Evolutionary conservation across 2,888 invertebrate genomes (phyloP), one percentile per base, ranked within the genome.

Genomic region (Tortricodes alternella): DNA sequence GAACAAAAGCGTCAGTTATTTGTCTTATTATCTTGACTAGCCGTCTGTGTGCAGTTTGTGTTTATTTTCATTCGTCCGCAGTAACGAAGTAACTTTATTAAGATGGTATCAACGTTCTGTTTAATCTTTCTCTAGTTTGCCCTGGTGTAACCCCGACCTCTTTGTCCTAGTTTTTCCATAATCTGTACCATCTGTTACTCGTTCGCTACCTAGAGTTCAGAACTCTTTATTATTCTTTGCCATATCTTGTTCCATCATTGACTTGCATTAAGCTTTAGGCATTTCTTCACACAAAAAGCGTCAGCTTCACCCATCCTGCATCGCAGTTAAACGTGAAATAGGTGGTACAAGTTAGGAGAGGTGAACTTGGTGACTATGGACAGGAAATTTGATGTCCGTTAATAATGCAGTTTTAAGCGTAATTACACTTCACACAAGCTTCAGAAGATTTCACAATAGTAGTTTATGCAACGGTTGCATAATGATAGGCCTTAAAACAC

Each of bases 101-200:
- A 16, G 13, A 8, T 24, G 15, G 37, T 37, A 27, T 34, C 18
- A 15, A 27, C 34, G n/a, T n/a, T n/a, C 32, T 18, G 34, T 16
- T 46, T 34, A 53, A 39, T 48, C 39, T 46, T 44, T 46, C 53
- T 39, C 41, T 55, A 49, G 46, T 52, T 37, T n/a, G n/a, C 27
- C 8, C 41, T 44, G 27, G 16, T 18, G 6, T n/a, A 16, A 44
- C 3, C 16, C 11, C 16, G 35, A 41, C 43, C 41, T 24, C 51
- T 49, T 55, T 55, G 55, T n/a, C 41, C 55, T 19, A 55, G 55
- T 55, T 55, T 43, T 13, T 48, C 48, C 27, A 35, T 48, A 55
- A 35, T 55, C 48, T 49, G 27, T 9, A 27, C 41, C 48, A 55
- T 48, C 55, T 55, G 55, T 49, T 53, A 53, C 53, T 34, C 46